Conservation (phyloP, 2,113 vertebrate species). For the Brachypteracias leptosomus region DNA sequence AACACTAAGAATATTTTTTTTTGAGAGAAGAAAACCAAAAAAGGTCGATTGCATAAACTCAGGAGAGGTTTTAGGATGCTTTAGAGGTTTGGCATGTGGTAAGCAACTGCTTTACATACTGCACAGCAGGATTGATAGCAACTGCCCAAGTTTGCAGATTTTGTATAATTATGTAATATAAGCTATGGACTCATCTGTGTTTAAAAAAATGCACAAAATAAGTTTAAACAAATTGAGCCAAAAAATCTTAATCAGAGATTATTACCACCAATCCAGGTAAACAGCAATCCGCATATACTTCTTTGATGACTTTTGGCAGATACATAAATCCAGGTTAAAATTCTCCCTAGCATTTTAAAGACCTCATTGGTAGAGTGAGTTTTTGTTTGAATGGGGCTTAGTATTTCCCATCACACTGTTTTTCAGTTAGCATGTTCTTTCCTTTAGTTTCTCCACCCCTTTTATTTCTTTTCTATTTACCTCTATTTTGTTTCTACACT, state of each 20-base stretch:
- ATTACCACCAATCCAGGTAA: neutral
- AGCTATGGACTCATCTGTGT: neutral
- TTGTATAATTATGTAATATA: neutral
- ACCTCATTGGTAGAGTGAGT: neutral
- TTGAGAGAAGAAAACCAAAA: neutral
- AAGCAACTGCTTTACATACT: neutral
- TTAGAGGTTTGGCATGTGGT: neutral
- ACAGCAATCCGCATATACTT: neutral
- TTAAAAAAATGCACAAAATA: neutral
- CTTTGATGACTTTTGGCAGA: neutral
- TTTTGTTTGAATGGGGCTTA: neutral
- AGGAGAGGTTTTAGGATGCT: neutral
- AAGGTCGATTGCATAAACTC: neutral
- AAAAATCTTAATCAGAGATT: neutral
- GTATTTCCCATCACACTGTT: neutral
- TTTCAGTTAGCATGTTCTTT: neutral
- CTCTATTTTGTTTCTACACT: neutral
- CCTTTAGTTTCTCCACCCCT: neutral
- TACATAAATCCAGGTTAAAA: neutral
- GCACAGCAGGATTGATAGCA: neutral
- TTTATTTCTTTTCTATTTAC: neutral
- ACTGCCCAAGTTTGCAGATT: neutral
- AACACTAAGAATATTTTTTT: neutral
- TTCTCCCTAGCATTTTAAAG: neutral
- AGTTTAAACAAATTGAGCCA: neutral